Conservation (phyloP, 1,140 invertebrate species). For the Papilio xuthus region DNA sequence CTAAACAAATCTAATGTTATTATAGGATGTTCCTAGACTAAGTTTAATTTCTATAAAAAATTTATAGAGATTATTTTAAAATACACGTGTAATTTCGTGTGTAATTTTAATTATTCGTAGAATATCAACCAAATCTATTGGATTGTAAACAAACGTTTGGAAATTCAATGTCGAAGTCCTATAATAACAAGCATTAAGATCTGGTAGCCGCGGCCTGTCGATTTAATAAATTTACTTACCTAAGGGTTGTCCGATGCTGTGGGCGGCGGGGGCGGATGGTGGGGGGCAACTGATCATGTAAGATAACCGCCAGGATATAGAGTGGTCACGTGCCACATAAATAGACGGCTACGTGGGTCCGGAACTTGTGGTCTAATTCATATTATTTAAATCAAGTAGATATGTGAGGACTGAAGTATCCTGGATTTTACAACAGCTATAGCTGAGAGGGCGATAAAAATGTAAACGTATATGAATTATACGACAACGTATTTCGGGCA, state of each 20-base stretch:
- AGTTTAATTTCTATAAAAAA: no score
- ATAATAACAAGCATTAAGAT: background rate
- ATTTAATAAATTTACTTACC: slow-evolving; percentile 1
- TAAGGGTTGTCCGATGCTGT: background rate
- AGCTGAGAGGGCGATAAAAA: background rate
- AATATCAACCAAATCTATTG: background rate
- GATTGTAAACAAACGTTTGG: background rate
- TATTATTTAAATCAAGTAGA: background rate
- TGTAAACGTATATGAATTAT: no score
- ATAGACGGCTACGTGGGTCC: slow-evolving; percentile 7
- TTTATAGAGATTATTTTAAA: no score
- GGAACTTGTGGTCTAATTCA: background rate
- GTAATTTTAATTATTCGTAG: background rate
- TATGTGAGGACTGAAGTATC: background rate
- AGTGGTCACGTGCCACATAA: slow-evolving; percentile 18
- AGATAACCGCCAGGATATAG: slow-evolving; percentile 25
- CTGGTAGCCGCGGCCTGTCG: background rate
- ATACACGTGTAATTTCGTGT: no score
- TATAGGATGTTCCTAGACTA: no score
- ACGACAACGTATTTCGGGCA: no score
- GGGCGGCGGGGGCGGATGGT: background rate
- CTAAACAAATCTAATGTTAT: no score
- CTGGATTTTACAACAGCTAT: background rate
- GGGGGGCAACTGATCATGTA: background rate
- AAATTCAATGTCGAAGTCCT: background rate